Base-by-base conservation (phyloP, 2,888 invertebrate species). In the Geophilus truncorum region DNA sequence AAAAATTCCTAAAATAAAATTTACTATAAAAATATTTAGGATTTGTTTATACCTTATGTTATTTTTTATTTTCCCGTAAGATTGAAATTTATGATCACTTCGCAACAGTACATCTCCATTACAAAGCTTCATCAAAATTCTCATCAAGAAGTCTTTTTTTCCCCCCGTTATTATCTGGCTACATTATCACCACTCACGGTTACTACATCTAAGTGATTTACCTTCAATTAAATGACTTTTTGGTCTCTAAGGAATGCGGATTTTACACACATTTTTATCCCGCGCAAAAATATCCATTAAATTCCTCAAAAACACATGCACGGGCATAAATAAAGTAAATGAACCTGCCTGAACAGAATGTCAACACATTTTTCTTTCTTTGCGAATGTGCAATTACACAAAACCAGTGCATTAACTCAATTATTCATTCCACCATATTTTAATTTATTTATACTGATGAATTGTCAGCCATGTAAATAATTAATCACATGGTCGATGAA, bases 181-280 rank as follows among this genome's bases (percentile, higher is more conserved):
- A 57, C 57, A 57, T 57, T 57, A 57, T 57, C 57, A 57, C 57
- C 57, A 57, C 57, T 57, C 62, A 62, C 62, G 62, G 62, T 62
- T 62, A 62, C 62, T 62, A 62, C 62, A 62, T 62, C 62, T 62
- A 62, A 28, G 62, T 62, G 62, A 62, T 62, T 62, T 62, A 62
- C 62, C 62, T 62, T 23, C 62, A 62, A 62, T 62, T 62, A 62
- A 62, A 62, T 62, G 62, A 62, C 62, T 62, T 62, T 62, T 28
- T 62, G 25, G 62, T 62, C 25, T 62, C 62, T 0, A 1, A 62
- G 25, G 62, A 62, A 62, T 62, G 62, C 62, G 62, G 62, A 62
- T 62, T 62, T 62, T 28, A 62, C 62, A 62, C 23, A 25, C 9
- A 62, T 62, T 23, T 25, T 25, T 25, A 5, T 2, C 6, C 5